Evolutionary conservation across 2,797 vertebrate genomes (phyloP).

Genomic region (Apogon hyalosoma): DNA sequence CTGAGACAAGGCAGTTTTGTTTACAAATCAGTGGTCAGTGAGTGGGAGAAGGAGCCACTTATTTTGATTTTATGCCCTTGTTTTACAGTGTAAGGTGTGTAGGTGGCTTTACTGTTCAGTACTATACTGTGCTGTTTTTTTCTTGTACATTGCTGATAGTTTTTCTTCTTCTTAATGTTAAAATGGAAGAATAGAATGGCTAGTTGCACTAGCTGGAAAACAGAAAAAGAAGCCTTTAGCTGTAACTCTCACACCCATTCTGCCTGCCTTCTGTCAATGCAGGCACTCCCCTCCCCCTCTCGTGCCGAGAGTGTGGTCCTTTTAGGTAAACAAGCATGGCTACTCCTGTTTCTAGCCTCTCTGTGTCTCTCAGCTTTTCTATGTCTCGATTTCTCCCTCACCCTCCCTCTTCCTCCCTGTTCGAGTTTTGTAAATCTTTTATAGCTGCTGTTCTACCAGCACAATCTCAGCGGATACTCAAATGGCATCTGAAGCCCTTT

Average conservation of each 20-base stretch:
- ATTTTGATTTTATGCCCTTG: not conserved
- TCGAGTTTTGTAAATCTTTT: constrained; percentile 76
- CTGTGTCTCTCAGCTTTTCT: constrained; percentile 50
- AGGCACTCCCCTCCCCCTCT: constrained; percentile 71
- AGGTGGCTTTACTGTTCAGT: constrained; percentile 22
- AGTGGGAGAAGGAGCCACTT: not conserved
- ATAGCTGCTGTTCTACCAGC: constrained; percentile 66
- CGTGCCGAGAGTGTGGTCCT: constrained; percentile 72
- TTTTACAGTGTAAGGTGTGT: constrained; percentile 9
- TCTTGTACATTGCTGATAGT: constrained; percentile 13
- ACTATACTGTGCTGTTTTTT: constrained; percentile 21
- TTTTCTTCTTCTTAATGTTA: constrained; percentile 18
- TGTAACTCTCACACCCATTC: constrained; percentile 59
- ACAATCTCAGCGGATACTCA: constrained; percentile 76
- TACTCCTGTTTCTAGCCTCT: constrained; percentile 73
- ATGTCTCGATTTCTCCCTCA: constrained; percentile 44
- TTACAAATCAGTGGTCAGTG: constrained; percentile 9
- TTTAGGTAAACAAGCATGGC: constrained; percentile 85
- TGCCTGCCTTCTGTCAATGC: constrained; percentile 64
- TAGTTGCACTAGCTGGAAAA: constrained; percentile 21
- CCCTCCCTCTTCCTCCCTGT: constrained; percentile 55
- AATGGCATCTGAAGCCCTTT: constrained; percentile 82
- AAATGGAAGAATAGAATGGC: constrained; percentile 17
- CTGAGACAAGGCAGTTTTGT: constrained; percentile 7
- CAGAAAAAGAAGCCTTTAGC: constrained; percentile 37